Base-by-base conservation (phyloP, 2,888 invertebrate species). In the Teleiodes luculella region DNA sequence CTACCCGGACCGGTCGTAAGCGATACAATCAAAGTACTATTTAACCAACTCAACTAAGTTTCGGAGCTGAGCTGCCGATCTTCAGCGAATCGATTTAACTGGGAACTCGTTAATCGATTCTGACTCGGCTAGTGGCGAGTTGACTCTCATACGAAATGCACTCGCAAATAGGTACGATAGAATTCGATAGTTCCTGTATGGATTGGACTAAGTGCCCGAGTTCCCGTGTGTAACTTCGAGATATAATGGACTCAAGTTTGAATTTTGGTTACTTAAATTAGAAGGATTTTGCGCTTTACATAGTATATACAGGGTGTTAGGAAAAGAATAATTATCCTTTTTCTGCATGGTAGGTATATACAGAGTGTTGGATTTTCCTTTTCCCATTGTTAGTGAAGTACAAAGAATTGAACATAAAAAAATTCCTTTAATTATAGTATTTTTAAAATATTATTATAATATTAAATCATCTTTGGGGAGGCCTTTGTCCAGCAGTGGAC, bases 21-120 rank as follows among this genome's bases (percentile, higher is more conserved):
- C 64, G 70, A 77, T 74, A 74, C 72, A 75, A 78, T 76, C 72
- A 68, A 64, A 65, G 61, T 61, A 65, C 62, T 70, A 70, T 66
- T 72, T 68, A 74, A 72, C 68, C 67, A 62, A 60, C 62, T 60
- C 67, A 20, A 18, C 48, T 10, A 48, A 33, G n/a, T 48, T 48
- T 14, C 33, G 31, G 18, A 18, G 18, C 18, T 11, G 43, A 11
- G 20, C 43, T 28, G 24, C 24, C 18, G 48, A 53, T 55, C 55
- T 46, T 47, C 53, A 57, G 58, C 65, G 62, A 74, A 76, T 74
- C 78, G 71, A 71, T 78, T 80, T 70, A 31, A 30, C 48, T 33
- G n/a, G 30, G 41, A 50, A 63, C 70, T 70, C 72, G 72, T 75
- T 78, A 82, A 80, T 81, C 80, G 79, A 78, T 77, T 81, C 77